A percentile compares a stretch with the other conserved stretches of the same genome.
These are phyloP conservation scores for Smutsia gigantea DNA, from an alignment of 2,797 vertebrate genomes.

Conservation along the genomic window DNA sequence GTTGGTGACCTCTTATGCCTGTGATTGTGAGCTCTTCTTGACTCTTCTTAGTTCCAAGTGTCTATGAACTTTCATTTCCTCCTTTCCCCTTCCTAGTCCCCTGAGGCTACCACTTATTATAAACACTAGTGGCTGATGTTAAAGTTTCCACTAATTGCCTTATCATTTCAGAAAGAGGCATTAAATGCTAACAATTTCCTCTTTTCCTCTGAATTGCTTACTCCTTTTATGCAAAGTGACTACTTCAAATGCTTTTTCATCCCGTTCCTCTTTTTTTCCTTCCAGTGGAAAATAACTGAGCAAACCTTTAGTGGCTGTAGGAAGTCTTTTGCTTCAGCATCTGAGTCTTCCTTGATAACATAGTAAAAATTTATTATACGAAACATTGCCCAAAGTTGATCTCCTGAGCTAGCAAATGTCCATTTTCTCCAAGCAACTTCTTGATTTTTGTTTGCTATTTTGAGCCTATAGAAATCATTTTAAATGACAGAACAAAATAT, in stretches of 20 bases:
- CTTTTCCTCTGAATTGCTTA: conserved; percentile 50
- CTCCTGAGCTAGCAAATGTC: neutral
- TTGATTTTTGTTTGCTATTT: neutral
- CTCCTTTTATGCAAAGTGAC: conserved; percentile 54
- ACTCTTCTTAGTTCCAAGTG: neutral
- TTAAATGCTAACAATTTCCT: conserved; percentile 66
- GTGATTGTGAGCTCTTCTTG: neutral
- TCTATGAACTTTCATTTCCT: neutral
- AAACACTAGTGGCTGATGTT: neutral
- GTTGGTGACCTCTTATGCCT: neutral
- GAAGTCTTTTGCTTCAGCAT: neutral
- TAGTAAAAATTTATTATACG: neutral
- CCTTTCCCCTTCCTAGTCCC: neutral
- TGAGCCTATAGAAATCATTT: neutral
- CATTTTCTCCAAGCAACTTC: neutral
- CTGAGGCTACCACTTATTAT: neutral
- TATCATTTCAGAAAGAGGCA: conserved; percentile 66
- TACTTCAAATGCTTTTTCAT: neutral
- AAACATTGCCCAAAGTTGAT: neutral
- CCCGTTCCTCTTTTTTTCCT: neutral
- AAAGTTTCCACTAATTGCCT: conserved; percentile 51
- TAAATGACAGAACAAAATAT: neutral
- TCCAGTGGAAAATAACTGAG: neutral
- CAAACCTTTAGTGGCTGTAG: neutral
- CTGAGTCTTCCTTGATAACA: neutral